A percentile compares a stretch with the other conserved stretches of the same genome.
These are phyloP conservation scores for Biston betularia DNA, from an alignment of 2,888 invertebrate species.

Conservation along the genomic window DNA sequence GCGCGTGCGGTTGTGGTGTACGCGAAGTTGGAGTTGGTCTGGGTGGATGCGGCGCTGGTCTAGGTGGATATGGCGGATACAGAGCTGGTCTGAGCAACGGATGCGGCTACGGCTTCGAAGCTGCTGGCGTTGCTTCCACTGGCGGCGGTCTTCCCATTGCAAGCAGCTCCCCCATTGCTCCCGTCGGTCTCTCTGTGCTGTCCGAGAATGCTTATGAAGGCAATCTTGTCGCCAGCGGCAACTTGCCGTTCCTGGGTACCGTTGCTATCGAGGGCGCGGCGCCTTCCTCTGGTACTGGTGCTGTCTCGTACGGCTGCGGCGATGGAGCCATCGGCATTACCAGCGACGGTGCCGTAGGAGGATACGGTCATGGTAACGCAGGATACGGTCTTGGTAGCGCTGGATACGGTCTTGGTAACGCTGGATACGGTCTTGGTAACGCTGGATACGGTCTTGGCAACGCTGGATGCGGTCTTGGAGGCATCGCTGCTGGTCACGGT, in stretches of 20 bases:
- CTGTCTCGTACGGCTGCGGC: slow-evolving; percentile 57
- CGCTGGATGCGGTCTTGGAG: slow-evolving; percentile 14
- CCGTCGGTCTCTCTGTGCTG: slow-evolving; percentile 51
- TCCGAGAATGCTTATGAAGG: slow-evolving; percentile 58
- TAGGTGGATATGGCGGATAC: not conserved
- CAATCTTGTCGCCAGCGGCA: slow-evolving; percentile 47
- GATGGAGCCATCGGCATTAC: slow-evolving; percentile 44
- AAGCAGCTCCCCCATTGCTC: slow-evolving; percentile 49
- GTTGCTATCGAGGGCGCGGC: slow-evolving; percentile 54
- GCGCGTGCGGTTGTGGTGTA: slow-evolving; percentile 19
- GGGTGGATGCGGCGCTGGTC: not conserved
- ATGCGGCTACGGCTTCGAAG: slow-evolving; percentile 5
- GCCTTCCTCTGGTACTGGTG: slow-evolving; percentile 55
- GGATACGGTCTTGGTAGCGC: slow-evolving; percentile 20
- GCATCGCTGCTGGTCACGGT: slow-evolving; percentile 16
- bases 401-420: slow-evolving; percentile 28
- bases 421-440: slow-evolving; percentile 12
- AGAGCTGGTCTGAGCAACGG: slow-evolving; percentile 33
- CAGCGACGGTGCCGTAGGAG: slow-evolving; percentile 28
- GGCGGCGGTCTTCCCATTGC: slow-evolving; percentile 48
- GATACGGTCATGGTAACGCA: slow-evolving; percentile 3
- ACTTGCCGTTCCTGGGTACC: slow-evolving; percentile 52
- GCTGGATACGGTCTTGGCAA: slow-evolving; percentile 27
- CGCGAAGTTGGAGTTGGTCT: not conserved
- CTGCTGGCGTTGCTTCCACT: slow-evolving; percentile 24